Conservation (phyloP, 1,140 invertebrate genomes). For the Micrasema minimum region DNA sequence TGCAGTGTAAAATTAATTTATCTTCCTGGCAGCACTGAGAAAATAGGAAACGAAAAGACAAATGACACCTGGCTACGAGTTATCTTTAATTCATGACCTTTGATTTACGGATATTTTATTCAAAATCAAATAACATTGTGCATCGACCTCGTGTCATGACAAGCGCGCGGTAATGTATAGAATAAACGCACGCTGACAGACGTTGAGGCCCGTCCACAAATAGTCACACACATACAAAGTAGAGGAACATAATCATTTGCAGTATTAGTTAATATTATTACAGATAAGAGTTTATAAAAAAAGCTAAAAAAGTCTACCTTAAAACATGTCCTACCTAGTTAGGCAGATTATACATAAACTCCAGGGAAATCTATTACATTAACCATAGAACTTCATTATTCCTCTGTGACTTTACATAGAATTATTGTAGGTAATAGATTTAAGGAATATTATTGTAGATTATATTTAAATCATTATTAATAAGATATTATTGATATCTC, state of each 20-base stretch:
- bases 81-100: conserved; percentile 40
- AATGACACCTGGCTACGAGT: conserved; percentile 35
- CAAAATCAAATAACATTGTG: conserved; percentile 22
- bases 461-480: too few species aligned
- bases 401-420: too few species aligned
- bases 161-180: neutral
- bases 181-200: neutral
- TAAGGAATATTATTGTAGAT: too few species aligned
- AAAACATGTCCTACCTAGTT: too few species aligned
- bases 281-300: too few species aligned
- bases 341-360: too few species aligned
- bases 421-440: too few species aligned
- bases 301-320: too few species aligned
- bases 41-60: conserved; percentile 41
- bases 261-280: too few species aligned
- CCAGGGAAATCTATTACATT: too few species aligned
- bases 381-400: too few species aligned
- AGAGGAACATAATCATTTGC: neutral
- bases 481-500: too few species aligned
- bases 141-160: conserved; percentile 29
- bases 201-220: neutral
- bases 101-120: conserved; percentile 38
- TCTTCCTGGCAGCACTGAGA: conserved; percentile 32
- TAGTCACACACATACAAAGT: neutral
- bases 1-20: conserved; percentile 20